phyloP scores from a whole-genome alignment of 2,113 vertebrate genomes.

The Phainopepla nitens region DNA sequence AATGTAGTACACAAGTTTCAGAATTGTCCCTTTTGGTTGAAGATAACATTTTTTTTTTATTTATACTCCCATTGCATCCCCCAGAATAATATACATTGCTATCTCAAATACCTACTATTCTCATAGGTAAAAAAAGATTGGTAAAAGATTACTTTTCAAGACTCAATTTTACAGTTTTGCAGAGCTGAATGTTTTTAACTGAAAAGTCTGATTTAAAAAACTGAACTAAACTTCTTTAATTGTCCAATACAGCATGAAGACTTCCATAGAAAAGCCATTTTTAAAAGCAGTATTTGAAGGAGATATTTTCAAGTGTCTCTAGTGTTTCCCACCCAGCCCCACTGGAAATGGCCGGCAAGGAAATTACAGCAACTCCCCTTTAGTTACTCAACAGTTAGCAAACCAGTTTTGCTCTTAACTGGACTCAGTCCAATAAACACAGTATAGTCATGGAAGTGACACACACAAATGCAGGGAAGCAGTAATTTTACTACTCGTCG shows the following conservation, averaged over 20 bases:
- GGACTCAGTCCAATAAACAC: background rate
- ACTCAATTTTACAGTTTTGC: background rate
- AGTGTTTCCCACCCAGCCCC: background rate
- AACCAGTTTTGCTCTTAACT: background rate
- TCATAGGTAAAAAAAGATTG: background rate
- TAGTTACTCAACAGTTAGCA: background rate
- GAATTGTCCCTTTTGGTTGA: background rate
- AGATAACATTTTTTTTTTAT: background rate
- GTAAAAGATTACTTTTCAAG: background rate
- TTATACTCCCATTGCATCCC: background rate
- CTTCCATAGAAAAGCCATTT: background rate
- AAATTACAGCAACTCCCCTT: background rate
- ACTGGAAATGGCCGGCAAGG: background rate
- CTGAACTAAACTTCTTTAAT: background rate
- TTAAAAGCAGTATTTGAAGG: background rate
- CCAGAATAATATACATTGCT: background rate
- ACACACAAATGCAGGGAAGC: background rate
- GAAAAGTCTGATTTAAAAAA: background rate
- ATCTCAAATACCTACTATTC: background rate
- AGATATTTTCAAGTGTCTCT: background rate
- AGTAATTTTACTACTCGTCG: background rate
- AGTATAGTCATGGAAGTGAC: accelerated
- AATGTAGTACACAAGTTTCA: background rate
- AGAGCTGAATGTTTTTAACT: background rate
- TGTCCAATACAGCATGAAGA: background rate